Evolutionary conservation across 2,797 vertebrate species (phyloP), one percentile per base, ranked within the genome.

Genomic region (Sebastes jordani): DNA sequence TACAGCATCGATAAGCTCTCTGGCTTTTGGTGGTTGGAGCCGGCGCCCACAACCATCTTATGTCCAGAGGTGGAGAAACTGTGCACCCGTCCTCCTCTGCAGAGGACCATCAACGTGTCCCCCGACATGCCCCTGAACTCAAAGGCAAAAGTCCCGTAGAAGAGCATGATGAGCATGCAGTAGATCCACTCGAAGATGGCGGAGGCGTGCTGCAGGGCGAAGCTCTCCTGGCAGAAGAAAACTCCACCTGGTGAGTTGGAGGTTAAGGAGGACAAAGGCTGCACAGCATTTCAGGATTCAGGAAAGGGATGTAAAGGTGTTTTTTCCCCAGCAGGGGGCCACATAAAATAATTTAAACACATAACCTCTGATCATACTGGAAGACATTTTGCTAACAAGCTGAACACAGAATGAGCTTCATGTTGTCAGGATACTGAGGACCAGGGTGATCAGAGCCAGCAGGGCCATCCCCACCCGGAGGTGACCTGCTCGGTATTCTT

Each of bases 381-480:
- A 46, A 46, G 16, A 36, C 36, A 36, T 36, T 38, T 38, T 38
- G 36, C 36, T 38, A 38, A 38, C 36, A 5, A 29, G 22, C 11
- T 38, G 36, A 38, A 13, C 36, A 54, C 13, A 25, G 7, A 9
- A 2, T 65, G 6, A 16, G 29, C 13, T 23, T 29, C 10, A 11
- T 3, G 60, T 11, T 22, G n/a, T 69, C 92, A 97, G 96, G 97
- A 98, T 98, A 97, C 96, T 97, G 91, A 97, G 96, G 74, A 98
- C 87, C 1, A 98, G 94, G 42, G 96, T 92, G 71, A 97, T 10
- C 71, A 98, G 95, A 3, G 96, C 96, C 85, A 97, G 82, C n/a
- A 95, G 77, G 0, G 95, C 93, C 89, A 98, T 96, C 69, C 93
- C 78, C 74, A 96, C 90, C 0, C 97, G 95, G 0, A 97, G 25